Evolutionary conservation across 2,797 vertebrate species (phyloP).

Genomic region (Momotus momota): DNA sequence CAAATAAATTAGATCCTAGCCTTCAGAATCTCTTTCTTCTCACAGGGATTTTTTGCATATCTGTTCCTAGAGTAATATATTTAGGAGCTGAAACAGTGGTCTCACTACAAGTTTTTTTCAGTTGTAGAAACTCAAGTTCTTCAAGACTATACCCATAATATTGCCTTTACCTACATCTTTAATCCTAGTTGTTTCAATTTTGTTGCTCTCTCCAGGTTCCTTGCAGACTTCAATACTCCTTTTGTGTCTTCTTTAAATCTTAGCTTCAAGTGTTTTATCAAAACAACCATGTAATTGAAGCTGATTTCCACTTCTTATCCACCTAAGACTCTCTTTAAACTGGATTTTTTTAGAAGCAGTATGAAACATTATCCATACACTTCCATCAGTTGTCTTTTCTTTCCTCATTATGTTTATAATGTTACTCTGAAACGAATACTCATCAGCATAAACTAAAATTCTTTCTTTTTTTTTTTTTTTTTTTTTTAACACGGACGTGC

Average conservation of each 20-base stretch:
- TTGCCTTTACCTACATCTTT: background rate
- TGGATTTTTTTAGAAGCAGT: background rate
- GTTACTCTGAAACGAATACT: background rate
- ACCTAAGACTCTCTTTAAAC: background rate
- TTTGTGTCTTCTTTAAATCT: background rate
- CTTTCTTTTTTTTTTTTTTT: background rate
- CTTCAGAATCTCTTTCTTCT: background rate
- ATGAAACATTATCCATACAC: background rate
- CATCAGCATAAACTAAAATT: background rate
- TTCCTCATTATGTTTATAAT: background rate
- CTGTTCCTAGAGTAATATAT: background rate
- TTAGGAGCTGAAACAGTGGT: background rate
- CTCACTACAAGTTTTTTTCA: background rate
- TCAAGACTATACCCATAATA: background rate
- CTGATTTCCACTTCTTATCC: background rate
- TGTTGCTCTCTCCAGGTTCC: background rate
- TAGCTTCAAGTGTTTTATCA: conserved; percentile 12
- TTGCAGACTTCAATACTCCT: background rate
- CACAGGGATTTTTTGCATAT: background rate
- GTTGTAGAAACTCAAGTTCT: background rate
- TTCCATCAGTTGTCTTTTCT: background rate
- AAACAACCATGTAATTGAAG: background rate
- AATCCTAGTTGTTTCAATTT: background rate
- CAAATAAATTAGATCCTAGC: background rate
- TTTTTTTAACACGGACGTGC: background rate